Conservation (phyloP, 2,888 invertebrate species). For the Pandemis corylana region DNA sequence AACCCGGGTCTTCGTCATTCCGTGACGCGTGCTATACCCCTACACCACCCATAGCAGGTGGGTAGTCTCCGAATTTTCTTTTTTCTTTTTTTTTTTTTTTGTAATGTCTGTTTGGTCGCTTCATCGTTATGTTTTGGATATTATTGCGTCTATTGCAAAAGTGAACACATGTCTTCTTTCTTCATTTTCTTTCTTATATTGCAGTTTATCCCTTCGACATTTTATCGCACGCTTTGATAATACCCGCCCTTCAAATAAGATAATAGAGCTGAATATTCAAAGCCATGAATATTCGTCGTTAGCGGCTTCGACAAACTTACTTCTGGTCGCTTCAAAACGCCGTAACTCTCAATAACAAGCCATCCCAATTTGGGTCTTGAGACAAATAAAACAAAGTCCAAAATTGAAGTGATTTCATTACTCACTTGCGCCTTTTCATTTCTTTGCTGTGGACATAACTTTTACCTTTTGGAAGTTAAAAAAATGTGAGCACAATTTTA, state of each 20-base stretch:
- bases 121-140: too few relatives aligned
- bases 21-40: too few relatives aligned
- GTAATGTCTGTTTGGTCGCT: too few relatives aligned
- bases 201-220: neutral
- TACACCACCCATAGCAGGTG: too few relatives aligned
- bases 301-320: constrained; percentile 24
- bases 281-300: constrained; percentile 32
- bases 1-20: too few relatives aligned
- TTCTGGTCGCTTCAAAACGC: constrained; percentile 7
- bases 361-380: neutral
- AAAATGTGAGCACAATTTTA: neutral
- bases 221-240: constrained; percentile 11
- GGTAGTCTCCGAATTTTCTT: too few relatives aligned
- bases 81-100: too few relatives aligned
- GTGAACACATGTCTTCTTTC: too few relatives aligned
- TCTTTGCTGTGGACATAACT: neutral
- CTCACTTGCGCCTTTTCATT: neutral
- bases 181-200: too few relatives aligned
- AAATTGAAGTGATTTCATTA: neutral
- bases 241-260: constrained; percentile 32
- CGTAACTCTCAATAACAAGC: neutral
- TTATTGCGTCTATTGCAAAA: too few relatives aligned
- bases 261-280: constrained; percentile 39
- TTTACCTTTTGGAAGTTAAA: neutral
- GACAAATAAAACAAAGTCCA: neutral